Conservation (phyloP, 2,888 invertebrate species). For the Euproctis similis region DNA sequence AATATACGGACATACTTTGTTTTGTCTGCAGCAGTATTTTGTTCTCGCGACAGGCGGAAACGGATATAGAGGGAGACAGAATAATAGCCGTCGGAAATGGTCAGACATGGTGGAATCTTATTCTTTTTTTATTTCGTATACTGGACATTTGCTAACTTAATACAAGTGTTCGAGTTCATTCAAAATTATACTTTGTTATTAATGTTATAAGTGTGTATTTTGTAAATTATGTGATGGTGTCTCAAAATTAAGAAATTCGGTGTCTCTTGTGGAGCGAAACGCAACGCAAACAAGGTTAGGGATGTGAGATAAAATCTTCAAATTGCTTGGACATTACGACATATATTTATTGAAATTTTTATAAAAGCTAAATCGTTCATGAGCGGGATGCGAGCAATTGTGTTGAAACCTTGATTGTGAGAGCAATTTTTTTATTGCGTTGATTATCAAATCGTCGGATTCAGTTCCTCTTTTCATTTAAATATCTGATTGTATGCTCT, state of each 20-base stretch:
- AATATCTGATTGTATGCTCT: too few species aligned
- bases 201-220: conserved; percentile 12
- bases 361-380: too few species aligned
- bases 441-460: too few species aligned
- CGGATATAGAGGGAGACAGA: conserved; percentile 75
- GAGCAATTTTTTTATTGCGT: too few species aligned
- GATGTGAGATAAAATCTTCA: conserved; percentile 31
- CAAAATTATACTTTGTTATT: conserved; percentile 22
- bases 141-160: conserved; percentile 67
- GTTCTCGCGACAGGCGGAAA: conserved; percentile 72
- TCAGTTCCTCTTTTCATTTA: too few species aligned
- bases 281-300: conserved; percentile 33
- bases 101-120: conserved; percentile 71
- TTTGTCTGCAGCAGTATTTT: conserved; percentile 63
- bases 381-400: too few species aligned
- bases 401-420: too few species aligned
- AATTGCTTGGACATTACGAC: conserved; percentile 6
- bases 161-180: conserved; percentile 23
- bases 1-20: conserved; percentile 24
- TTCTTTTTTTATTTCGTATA: conserved; percentile 53
- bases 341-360: too few species aligned
- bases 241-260: conserved; percentile 18
- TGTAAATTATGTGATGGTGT: conserved; percentile 16
- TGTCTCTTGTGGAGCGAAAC: conserved; percentile 35
- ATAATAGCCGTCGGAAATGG: conserved; percentile 76